Conservation (phyloP, 2,888 invertebrate species). For the Thymelicus lineola region DNA sequence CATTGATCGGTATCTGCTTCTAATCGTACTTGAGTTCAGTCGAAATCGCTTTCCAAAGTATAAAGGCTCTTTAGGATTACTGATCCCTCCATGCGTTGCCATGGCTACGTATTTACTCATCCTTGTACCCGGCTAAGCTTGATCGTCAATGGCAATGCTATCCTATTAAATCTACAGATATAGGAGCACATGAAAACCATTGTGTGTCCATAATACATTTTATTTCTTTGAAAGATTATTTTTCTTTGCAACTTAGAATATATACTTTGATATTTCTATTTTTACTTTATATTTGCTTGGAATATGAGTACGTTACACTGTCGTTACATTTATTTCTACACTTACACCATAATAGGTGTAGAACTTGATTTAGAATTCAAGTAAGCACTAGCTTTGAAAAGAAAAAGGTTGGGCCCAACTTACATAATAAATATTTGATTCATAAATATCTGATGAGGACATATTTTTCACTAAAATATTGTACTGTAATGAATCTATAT, state of each 20-base stretch:
- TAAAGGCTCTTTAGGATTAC: constrained; percentile 81
- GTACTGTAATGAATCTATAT: no score
- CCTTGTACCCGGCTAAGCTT: constrained; percentile 73
- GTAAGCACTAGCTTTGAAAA: no score
- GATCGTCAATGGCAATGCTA: constrained; percentile 74
- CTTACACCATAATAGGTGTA: no score
- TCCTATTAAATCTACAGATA: constrained; percentile 75
- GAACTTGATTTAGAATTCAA: no score
- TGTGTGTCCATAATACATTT: constrained; percentile 39
- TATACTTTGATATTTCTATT: no score
- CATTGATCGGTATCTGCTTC: constrained; percentile 56
- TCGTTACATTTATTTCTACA: no score
- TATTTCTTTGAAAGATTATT: constrained; percentile 32
- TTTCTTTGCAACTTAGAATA: constrained; percentile 10
- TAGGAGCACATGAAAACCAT: constrained; percentile 51
- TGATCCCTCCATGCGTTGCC: constrained; percentile 66
- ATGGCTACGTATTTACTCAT: constrained; percentile 75
- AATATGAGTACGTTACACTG: no score
- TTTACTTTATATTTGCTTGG: no score
- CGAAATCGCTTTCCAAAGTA: constrained; percentile 68
- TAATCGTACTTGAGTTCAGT: constrained; percentile 66
- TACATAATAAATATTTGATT: no score
- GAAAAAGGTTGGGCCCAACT: no score
- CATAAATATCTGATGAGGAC: no score
- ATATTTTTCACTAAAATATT: no score